Base-by-base conservation (phyloP, 2,797 vertebrate genomes). In the Sebastes reedi region DNA sequence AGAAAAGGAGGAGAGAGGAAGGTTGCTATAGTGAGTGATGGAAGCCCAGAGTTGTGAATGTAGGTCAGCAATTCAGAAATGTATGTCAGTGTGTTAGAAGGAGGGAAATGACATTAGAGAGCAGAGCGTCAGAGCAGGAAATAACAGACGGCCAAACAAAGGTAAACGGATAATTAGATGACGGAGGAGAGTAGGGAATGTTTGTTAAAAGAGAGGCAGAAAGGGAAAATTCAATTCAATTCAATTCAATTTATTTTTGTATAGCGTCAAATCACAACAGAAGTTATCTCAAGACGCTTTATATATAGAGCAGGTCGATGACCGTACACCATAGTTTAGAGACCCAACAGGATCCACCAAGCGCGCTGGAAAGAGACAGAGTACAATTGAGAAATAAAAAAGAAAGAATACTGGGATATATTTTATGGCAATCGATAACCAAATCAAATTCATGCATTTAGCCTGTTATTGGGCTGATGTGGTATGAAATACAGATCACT, bases 41-140 rank as follows among this genome's bases (percentile, higher is more conserved):
- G 83, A 84, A 76, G 50, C 29, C 64, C 5, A 29, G 75, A 66
- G 69, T 65, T 72, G 61, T 22, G 65, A 81, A 95, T 93, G 91
- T 95, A 95, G 94, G 95, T 94, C 94, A 93, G 69, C 85, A 39
- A 85, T 87, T 92, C 42, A 83, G 67, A 93, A 94, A 95, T 93
- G 87, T 94, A 79, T 94, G 94, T 94, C 91, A 94, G 91, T 91
- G 88, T 90, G 91, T 88, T 78, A 91, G 55, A 87, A 82, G 42
- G 34, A 71, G 72, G 46, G 54, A 71, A 8, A 36, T 32, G 54
- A 67, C 74, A 61, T 87, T 71, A 80, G 32, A 82, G 39, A 72
- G 81, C 29, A 56, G 70, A 67, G 46, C 2, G 10, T 42, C 16
- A 39, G 70, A 80, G 6, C 34, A 29, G 3, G 5, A 82, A 81